A percentile compares a stretch with the other conserved stretches of the same genome.
Conservation (phyloP, 2,888 invertebrate genomes). For the Sarcophaga variegata region DNA sequence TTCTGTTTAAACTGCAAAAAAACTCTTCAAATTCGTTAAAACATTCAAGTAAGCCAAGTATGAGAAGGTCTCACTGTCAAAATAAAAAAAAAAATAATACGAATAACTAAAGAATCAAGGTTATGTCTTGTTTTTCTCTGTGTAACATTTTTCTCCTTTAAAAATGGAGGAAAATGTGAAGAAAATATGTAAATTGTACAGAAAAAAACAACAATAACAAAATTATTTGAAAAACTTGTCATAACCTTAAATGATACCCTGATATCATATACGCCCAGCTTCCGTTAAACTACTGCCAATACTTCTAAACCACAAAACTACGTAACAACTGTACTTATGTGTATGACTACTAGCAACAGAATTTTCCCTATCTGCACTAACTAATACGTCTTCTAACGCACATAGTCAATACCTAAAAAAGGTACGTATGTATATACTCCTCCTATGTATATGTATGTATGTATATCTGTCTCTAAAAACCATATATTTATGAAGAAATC, state of each 20-base stretch:
- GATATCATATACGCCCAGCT: slow-evolving; percentile 81
- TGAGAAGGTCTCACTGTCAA: slow-evolving; percentile 73
- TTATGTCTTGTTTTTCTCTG: slow-evolving; percentile 65
- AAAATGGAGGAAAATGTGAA: slow-evolving; percentile 64
- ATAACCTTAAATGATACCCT: slow-evolving; percentile 80
- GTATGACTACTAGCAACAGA: not conserved
- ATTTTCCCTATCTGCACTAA: not conserved
- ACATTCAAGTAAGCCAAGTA: slow-evolving; percentile 60
- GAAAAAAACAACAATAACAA: slow-evolving; percentile 2
- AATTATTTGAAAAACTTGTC: slow-evolving; percentile 71
- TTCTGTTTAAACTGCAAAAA: not conserved
- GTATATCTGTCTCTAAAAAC: no score
- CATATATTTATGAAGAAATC: no score
- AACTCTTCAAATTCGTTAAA: slow-evolving; percentile 4
- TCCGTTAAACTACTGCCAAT: slow-evolving; percentile 71
- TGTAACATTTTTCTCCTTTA: not conserved
- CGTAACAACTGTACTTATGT: not conserved
- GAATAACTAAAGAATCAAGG: slow-evolving; percentile 52
- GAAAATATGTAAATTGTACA: slow-evolving; percentile 42
- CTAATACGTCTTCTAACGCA: no score
- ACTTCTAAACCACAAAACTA: not conserved
- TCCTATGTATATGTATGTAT: no score
- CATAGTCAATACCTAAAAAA: no score
- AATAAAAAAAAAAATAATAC: slow-evolving; percentile 27
- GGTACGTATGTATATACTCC: no score